Evolutionary conservation across 2,888 invertebrate species (phyloP).

Genomic region (Ferrisia virgata): DNA sequence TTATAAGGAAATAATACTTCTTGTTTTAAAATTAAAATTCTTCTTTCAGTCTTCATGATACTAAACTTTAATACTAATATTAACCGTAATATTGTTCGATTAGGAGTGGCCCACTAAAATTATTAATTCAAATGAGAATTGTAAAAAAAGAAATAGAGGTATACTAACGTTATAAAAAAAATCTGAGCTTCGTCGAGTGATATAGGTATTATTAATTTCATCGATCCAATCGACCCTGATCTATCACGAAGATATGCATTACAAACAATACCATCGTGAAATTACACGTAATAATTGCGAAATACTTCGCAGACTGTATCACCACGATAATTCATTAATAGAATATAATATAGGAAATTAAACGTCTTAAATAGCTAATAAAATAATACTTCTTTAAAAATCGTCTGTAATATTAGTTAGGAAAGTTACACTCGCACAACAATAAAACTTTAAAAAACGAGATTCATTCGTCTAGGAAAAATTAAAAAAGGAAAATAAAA

Average conservation of each 20-base stretch:
- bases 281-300: neutral
- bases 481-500: neutral
- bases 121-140: neutral
- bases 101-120: neutral
- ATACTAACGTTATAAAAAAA: neutral
- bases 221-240: neutral
- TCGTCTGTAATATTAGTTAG: neutral
- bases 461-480: constrained; percentile 18
- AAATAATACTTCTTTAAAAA: neutral
- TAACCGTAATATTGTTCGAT: constrained; percentile 10
- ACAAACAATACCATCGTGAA: neutral
- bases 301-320: neutral
- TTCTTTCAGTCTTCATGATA: constrained; percentile 25
- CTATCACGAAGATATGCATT: neutral
- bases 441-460: neutral
- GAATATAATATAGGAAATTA: constrained; percentile 8
- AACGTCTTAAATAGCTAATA: neutral
- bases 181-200: neutral
- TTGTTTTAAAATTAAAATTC: constrained; percentile 18
- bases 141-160: neutral
- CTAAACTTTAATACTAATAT: constrained; percentile 1
- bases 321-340: neutral
- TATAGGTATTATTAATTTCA: neutral
- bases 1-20: neutral
- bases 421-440: neutral